These are phyloP conservation scores for Myathropa florea DNA, from an alignment of 2,888 invertebrate genomes.

Conservation along the genomic window DNA sequence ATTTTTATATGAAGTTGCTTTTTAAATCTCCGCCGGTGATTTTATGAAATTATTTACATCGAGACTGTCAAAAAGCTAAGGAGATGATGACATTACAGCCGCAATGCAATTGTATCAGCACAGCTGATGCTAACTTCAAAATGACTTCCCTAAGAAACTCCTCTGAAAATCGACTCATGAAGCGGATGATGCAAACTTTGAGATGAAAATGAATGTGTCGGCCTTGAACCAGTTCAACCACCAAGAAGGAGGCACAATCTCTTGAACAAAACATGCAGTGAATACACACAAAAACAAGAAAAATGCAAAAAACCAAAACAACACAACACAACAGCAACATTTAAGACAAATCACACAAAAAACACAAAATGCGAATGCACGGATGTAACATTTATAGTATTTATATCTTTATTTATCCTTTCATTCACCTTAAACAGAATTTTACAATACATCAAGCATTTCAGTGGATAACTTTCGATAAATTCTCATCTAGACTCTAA, in stretches of 20 bases:
- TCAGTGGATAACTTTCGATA: slow-evolving; percentile 8
- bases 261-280: background rate
- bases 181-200: background rate
- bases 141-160: background rate
- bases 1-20: no score
- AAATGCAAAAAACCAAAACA: background rate
- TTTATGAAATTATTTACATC: no score
- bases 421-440: slow-evolving; percentile 27
- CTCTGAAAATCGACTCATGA: background rate
- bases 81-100: no score
- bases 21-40: no score
- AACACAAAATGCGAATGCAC: background rate
- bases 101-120: no score
- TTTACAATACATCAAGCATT: slow-evolving; percentile 27
- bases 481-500: slow-evolving; percentile 6
- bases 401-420: slow-evolving; percentile 43
- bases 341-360: slow-evolving; percentile 11
- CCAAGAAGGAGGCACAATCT: no score
- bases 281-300: background rate
- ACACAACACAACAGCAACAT: background rate
- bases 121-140: no score
- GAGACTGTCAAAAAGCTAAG: no score
- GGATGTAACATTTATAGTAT: slow-evolving; percentile 65
- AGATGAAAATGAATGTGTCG: no score
- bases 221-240: no score